Conservation (phyloP, 2,888 invertebrate genomes). For the Synanthedon formicaeformis region DNA sequence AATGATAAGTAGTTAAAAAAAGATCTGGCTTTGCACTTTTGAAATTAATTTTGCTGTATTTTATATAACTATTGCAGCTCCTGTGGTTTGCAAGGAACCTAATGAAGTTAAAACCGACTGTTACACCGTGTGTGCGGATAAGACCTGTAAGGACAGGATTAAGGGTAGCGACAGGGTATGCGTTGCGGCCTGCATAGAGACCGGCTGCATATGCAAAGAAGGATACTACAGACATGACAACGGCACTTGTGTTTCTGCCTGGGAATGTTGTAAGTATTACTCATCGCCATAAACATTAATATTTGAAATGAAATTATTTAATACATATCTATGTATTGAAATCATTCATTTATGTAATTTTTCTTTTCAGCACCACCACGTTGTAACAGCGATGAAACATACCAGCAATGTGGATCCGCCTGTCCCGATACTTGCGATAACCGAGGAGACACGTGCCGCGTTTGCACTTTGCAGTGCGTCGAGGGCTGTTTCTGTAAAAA, state of each 20-base stretch:
- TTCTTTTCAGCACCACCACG: conserved; percentile 1
- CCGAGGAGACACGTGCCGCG: neutral
- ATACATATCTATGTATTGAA: no score
- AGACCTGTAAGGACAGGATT: conserved; percentile 6
- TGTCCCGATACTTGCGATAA: conserved; percentile 5
- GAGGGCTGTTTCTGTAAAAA: conserved; percentile 1
- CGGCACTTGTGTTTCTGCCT: neutral
- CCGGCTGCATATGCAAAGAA: neutral
- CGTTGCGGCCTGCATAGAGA: neutral
- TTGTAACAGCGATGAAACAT: neutral
- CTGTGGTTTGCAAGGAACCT: neutral
- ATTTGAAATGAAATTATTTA: no score
- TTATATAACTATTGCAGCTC: no score
- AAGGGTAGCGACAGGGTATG: neutral
- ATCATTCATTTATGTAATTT: no score
- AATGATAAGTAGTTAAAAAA: no score
- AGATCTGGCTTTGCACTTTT: no score
- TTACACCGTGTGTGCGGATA: conserved; percentile 2
- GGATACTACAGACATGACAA: neutral
- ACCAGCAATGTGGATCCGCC: conserved; percentile 2
- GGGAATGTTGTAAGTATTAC: neutral
- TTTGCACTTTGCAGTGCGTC: conserved; percentile 2
- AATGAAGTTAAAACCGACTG: conserved; percentile 6
- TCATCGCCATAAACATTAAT: no score
- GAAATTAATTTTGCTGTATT: no score